A percentile compares a stretch with the other conserved stretches of the same genome.
Evolutionary conservation across 2,797 vertebrate genomes (phyloP).

Genomic region (Otolemur crassicaudatus): DNA sequence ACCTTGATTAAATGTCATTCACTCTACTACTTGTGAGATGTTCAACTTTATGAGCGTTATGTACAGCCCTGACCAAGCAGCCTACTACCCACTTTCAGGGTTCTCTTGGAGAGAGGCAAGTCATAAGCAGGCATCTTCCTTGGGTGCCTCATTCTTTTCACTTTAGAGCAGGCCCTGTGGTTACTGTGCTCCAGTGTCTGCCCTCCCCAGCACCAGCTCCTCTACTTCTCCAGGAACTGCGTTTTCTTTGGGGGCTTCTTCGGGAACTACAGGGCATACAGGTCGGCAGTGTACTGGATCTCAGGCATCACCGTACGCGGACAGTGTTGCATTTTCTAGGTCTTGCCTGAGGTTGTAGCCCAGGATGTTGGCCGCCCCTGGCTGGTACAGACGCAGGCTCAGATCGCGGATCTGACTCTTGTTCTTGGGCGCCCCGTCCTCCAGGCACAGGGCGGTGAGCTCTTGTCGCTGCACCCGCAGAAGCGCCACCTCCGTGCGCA

Average conservation of each 20-base stretch:
- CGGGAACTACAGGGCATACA: conserved; percentile 91
- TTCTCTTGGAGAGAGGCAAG: background rate
- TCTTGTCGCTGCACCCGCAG: conserved; percentile 85
- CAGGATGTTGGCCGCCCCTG: conserved; percentile 90
- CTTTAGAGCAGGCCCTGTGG: no score
- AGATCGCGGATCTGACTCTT: conserved; percentile 84
- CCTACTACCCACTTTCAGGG: background rate
- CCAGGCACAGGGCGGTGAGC: conserved; percentile 89
- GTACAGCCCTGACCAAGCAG: background rate
- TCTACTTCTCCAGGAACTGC: background rate
- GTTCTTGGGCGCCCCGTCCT: conserved; percentile 84
- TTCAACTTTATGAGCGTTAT: fast-evolving
- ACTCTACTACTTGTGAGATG: fast-evolving
- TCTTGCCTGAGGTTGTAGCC: conserved; percentile 91
- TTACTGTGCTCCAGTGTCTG: fast-evolving
- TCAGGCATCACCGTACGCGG: conserved; percentile 90
- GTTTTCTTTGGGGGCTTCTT: conserved; percentile 80
- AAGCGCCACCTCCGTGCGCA: conserved; percentile 87
- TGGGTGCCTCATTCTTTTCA: background rate
- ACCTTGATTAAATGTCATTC: no score
- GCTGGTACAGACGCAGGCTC: conserved; percentile 90
- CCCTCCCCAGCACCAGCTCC: fast-evolving
- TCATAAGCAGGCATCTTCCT: background rate
- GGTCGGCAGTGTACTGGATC: conserved; percentile 89
- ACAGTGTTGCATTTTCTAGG: conserved; percentile 86